These are phyloP conservation scores for Stenotaenia linearis DNA, from an alignment of 2,888 invertebrate genomes.

Conservation along the genomic window DNA sequence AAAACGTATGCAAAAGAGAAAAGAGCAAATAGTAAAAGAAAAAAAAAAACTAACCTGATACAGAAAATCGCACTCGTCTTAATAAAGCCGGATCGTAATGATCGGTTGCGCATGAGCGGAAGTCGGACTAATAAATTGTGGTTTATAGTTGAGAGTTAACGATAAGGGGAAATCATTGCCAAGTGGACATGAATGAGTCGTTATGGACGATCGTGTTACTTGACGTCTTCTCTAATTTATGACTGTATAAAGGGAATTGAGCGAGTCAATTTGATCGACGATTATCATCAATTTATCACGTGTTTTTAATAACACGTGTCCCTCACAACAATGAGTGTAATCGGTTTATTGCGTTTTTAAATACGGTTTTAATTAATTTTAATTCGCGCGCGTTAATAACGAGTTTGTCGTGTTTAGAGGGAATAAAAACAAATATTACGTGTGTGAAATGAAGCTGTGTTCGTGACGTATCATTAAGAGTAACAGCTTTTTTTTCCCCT, in stretches of 20 bases:
- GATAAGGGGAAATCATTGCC: constrained; percentile 12
- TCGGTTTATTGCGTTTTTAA: too few species aligned
- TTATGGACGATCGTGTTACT: constrained; percentile 9
- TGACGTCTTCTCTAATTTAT: constrained; percentile 17
- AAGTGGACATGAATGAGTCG: constrained; percentile 24
- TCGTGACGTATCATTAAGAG: background rate
- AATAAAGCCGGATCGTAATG: background rate
- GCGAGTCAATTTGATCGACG: background rate
- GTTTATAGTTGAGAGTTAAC: constrained; percentile 26
- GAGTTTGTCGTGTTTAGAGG: too few species aligned
- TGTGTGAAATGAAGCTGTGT: background rate
- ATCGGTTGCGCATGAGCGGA: constrained; percentile 4
- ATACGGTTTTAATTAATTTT: too few species aligned
- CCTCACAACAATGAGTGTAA: too few species aligned
- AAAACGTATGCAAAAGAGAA: constrained; percentile 13
- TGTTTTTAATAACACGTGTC: background rate
- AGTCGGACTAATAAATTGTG: constrained; percentile 5
- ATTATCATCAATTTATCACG: background rate
- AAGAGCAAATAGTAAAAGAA: background rate
- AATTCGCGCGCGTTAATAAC: too few species aligned
- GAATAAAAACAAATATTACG: too few species aligned
- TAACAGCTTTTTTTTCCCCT: background rate
- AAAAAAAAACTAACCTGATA: background rate
- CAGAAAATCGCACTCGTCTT: constrained; percentile 1
- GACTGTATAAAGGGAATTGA: background rate